Base-by-base conservation (phyloP, 2,888 invertebrate genomes). In the Hoplodrina blanda region DNA sequence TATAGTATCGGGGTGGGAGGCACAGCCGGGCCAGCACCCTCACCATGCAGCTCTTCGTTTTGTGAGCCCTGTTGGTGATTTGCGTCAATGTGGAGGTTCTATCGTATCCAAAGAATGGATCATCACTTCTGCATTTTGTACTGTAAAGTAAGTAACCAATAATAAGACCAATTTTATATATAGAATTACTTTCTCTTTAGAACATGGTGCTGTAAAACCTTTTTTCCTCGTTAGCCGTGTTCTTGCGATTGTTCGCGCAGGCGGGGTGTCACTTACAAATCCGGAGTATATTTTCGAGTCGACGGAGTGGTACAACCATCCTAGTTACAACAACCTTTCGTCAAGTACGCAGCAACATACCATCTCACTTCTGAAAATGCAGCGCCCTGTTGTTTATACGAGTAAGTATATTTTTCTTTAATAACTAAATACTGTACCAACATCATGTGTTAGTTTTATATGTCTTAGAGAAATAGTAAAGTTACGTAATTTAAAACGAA, bases 91-190 rank as follows among this genome's bases (percentile, higher is more conserved):
- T 41, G 70, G 70, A 15, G 70, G 70, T 0, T 54, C 70, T 2
- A 73, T 70, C 11, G 37, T 70, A 2, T 62, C 70, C 20, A 70
- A 73, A 19, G 70, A 70, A 46, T 70, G 70, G 70, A 20, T 70
- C 4, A 19, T 70, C 8, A 62, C 54, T 11, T 19, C 63, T 20
- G 70, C 73, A 0, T 8, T 1, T 11, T 70, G 70, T 41, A 73
- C 73, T 49, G 25, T 54, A 2, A 8, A 0, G 70, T 73, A 49
- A 41, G 63, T 54, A 41, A 41, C 41, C 8, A 11, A 11, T 11
- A 41, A 41, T 25, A 25, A 25, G 25, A 13, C 11, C 8, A 41
- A 41, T 37, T 37, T 37, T 1, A 37, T 8, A 4, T 33, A 33
- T 8, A 8, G 37, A 7, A 7, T 37, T 37, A 33, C 7, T 33